These are phyloP conservation scores for Argya squamiceps DNA, from an alignment of 2,797 vertebrate genomes.

Conservation along the genomic window DNA sequence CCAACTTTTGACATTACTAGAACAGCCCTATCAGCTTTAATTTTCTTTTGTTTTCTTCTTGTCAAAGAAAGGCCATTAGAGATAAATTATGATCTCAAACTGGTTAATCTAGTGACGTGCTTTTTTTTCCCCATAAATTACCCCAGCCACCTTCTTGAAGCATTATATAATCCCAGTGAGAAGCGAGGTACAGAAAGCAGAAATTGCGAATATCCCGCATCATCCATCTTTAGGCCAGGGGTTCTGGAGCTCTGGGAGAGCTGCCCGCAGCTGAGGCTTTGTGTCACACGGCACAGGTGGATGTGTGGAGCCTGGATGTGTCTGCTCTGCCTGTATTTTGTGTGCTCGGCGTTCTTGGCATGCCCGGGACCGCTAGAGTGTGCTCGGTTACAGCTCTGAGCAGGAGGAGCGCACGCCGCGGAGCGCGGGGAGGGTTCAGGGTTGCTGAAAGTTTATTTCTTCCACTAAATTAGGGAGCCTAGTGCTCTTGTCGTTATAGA, in stretches of 20 bases:
- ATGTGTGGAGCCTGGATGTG: too few species aligned
- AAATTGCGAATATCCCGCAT: neutral
- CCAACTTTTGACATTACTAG: conserved; percentile 68
- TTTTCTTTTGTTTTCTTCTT: conserved; percentile 55
- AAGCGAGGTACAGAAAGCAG: neutral
- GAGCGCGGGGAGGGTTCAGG: neutral
- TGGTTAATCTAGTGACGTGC: conserved; percentile 32
- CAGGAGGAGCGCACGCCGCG: neutral
- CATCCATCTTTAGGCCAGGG: neutral
- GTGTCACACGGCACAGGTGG: fast-evolving
- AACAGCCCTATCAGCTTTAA: conserved; percentile 66
- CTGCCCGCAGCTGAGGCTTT: neutral
- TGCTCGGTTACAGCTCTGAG: neutral
- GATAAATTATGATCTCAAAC: conserved; percentile 65
- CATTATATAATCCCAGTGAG: neutral
- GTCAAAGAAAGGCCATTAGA: conserved; percentile 60
- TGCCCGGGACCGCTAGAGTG: neutral
- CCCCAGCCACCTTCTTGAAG: neutral
- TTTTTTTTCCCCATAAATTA: conserved; percentile 27
- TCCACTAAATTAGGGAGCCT: conserved; percentile 18
- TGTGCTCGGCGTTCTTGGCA: too few species aligned
- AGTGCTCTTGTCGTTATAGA: neutral
- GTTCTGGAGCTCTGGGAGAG: neutral
- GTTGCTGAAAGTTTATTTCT: conserved; percentile 26
- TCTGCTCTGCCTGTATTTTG: neutral